phyloP scores from a whole-genome alignment of 53 echinoderm and acorn worm genomes.

The Mesocentrotus franciscanus region DNA sequence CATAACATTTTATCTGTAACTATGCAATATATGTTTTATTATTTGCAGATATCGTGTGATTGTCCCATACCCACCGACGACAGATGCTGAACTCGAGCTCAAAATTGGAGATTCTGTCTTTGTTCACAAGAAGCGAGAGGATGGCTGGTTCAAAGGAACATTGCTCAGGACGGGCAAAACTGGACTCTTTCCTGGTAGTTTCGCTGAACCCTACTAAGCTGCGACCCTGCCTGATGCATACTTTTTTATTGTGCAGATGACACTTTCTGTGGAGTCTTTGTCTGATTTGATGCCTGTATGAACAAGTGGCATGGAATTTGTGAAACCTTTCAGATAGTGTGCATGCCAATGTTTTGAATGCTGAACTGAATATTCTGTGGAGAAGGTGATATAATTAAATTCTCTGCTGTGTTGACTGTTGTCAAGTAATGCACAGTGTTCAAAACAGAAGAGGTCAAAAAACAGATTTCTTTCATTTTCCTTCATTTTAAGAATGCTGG shows the following conservation, averaged over 20 bases:
- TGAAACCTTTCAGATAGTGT: background rate
- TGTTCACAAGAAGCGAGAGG: constrained; percentile 93
- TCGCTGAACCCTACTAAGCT: constrained; percentile 76
- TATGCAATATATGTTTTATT: background rate
- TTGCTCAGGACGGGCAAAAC: constrained; percentile 83
- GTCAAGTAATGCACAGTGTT: too few relatives aligned
- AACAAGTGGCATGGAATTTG: background rate
- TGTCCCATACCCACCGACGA: constrained; percentile 89
- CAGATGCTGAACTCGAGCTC: constrained; percentile 85
- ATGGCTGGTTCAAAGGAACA: constrained; percentile 98
- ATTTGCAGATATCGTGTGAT: constrained; percentile 84
- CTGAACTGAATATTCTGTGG: background rate
- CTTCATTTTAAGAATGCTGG: too few relatives aligned
- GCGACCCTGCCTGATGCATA: background rate
- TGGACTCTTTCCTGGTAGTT: constrained; percentile 91
- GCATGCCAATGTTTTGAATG: background rate
- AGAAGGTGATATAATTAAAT: background rate
- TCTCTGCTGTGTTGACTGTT: background rate
- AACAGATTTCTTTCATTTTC: too few relatives aligned
- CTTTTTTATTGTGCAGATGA: background rate
- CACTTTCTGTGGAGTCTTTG: background rate
- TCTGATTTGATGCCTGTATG: background rate
- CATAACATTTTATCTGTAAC: too few relatives aligned
- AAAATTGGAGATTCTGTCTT: constrained; percentile 87
- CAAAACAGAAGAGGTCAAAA: too few relatives aligned